Base-by-base conservation (phyloP, 2,888 invertebrate species). In the Aporophyla nigra region DNA sequence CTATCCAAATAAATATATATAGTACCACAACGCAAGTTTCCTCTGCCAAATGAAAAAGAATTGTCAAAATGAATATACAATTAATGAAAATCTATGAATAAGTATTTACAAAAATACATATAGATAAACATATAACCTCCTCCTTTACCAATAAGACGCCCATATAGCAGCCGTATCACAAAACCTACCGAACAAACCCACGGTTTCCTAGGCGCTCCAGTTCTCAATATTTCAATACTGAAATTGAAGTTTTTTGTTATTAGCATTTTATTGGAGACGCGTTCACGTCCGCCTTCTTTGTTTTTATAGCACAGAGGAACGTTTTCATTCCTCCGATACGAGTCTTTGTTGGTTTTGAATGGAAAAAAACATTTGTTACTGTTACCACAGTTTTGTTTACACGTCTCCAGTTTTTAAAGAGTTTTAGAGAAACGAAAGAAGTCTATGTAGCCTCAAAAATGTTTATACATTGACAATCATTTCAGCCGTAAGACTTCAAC, bases 201-300 rank as follows among this genome's bases (percentile, higher is more conserved):
- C 24, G 19, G 40, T 51, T 61, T 69, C 49, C 68, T 71, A 79
- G 63, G 27, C 79, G 67, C 62, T 54, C 69, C 43, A 75, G 74
- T 66, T 65, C 79, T 67, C 76, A 72, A 84, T 84, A 86, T 84
- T 79, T 79, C 82, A 86, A 82, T 76, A 76, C 79, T 86, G 85
- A 86, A 84, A 86, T 78, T 76, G 76, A 78, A 86, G 69, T 86
- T 84, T 84, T 84, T 69, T 76, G 74, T 72, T 79, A 86, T 84
- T 86, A 84, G 76, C 86, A 86, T 86, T 82, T 86, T 86, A 86
- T 86, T 86, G 78, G 72, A 78, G 27, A 24, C 40, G 53, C 66
- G 74, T 40, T 58, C 67, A 19, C 24, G 54, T 46, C 61, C 56
- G 21, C 69, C 71, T 62, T 81, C 70, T 76, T 80, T 74, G 77